Conservation (phyloP, 2,113 vertebrate genomes). For the Coregonus clupeaformis region DNA sequence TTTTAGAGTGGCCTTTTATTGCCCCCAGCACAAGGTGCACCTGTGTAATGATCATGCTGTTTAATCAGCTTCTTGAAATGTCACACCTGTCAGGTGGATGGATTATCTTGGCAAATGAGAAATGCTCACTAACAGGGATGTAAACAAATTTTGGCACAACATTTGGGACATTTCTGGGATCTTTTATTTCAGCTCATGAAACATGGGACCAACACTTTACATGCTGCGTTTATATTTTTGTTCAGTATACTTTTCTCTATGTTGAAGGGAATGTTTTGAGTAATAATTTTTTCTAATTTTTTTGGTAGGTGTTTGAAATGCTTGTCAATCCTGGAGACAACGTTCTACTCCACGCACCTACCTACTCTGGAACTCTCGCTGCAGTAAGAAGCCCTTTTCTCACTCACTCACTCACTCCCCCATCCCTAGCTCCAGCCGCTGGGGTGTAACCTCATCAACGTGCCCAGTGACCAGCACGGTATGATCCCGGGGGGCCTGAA, state of each 20-base stretch:
- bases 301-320: slow-evolving; percentile 91
- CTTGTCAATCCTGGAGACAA: slow-evolving; percentile 87
- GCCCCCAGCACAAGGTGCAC: too few species aligned
- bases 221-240: too few species aligned
- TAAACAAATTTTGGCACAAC: too few species aligned
- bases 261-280: not conserved
- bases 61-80: too few species aligned
- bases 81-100: too few species aligned
- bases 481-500: slow-evolving; percentile 84
- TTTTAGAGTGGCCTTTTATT: too few species aligned
- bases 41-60: too few species aligned
- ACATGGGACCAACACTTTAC: not conserved
- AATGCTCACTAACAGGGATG: slow-evolving; percentile 69
- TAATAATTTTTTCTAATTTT: too few species aligned
- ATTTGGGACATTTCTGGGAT: too few species aligned
- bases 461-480: slow-evolving; percentile 86
- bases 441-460: slow-evolving; percentile 85
- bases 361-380: slow-evolving; percentile 85
- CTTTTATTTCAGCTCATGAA: too few species aligned
- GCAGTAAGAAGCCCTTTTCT: slow-evolving; percentile 71
- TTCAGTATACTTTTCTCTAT: not conserved
- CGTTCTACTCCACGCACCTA: slow-evolving; percentile 80
- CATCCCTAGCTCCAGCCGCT: slow-evolving; percentile 82
- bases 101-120: slow-evolving; percentile 76
- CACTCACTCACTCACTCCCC: not conserved